Evolutionary conservation across 2,888 invertebrate species (phyloP), one percentile per base, ranked within the genome.

Genomic region (Phania funesta): DNA sequence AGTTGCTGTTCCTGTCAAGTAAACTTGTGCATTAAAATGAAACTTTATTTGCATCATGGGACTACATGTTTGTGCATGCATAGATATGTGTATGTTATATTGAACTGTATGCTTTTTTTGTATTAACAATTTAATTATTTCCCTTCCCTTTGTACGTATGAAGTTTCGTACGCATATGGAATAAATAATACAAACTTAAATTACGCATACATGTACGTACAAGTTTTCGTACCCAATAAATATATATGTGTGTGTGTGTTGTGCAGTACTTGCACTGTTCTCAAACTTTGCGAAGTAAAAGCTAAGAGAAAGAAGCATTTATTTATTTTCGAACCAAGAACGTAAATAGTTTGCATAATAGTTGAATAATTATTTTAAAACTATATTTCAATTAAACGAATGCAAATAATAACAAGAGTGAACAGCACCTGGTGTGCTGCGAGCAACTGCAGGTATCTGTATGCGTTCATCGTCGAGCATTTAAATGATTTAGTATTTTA

Each of bases 1-100:
- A 58, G 60, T 52, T 60, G 56, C 58, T 75, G 65, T 46, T 50
- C 41, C 32, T 58, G 22, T 50, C 56, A 58, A 29, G 20, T 65
- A 46, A 65, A 44, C 41, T 58, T 65, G 26, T 79, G 78, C 71
- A 65, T 65, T 73, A 58, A 71, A 64, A 71, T 64, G 70, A 64
- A 77, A 77, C 48, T 77, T 70, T 70, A 77, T 70, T 62, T 54
- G 54, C 77, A 70, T 35, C 67, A 18, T 54, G 62, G 60, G 68
- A 68, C 22, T 46, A 56, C 9, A 16, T n/a, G 5, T 41, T 2
- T 13, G 41, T 13, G 41, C 35, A 11, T 9, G 4, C 7, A 35
- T 35, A 11, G 4, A 11, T 35, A 9, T 35, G 9, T 7, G 35
- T 35, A 35, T 35, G 2, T 35, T n/a, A 38, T 41, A 52, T 58